Evolutionary conservation across 2,888 invertebrate species (phyloP).

Genomic region (Eumacrocentrus americanus): DNA sequence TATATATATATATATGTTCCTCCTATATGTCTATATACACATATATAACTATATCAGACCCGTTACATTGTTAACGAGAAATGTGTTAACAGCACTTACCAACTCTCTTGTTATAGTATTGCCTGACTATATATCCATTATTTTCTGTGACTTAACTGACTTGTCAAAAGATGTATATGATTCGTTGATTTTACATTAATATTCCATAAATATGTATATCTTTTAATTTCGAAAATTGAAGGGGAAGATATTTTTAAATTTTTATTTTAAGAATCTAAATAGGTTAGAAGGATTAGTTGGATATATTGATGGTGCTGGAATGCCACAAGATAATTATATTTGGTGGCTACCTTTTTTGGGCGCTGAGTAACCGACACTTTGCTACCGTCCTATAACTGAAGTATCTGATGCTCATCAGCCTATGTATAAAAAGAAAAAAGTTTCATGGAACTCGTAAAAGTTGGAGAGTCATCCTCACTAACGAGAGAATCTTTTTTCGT

Average conservation of each 20-base stretch:
- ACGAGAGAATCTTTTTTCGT: constrained; percentile 60
- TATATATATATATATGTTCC: neutral
- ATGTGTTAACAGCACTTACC: constrained; percentile 28
- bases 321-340: constrained; percentile 37
- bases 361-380: constrained; percentile 52
- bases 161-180: too few species aligned
- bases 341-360: constrained; percentile 44
- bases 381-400: constrained; percentile 46
- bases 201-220: too few species aligned
- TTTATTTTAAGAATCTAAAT: too few species aligned
- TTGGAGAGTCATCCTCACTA: constrained; percentile 54
- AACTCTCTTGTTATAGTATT: too few species aligned
- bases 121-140: too few species aligned
- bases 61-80: constrained; percentile 31
- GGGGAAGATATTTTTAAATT: too few species aligned
- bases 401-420: constrained; percentile 19
- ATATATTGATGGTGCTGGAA: too few species aligned
- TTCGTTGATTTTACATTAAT: too few species aligned
- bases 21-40: constrained; percentile 9
- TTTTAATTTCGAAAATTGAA: too few species aligned
- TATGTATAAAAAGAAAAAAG: constrained; percentile 14
- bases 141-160: too few species aligned
- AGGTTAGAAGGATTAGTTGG: too few species aligned
- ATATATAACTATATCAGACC: neutral
- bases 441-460: constrained; percentile 32